phyloP scores from a whole-genome alignment of 2,113 vertebrate genomes.

The Limnothrissa miodon region DNA sequence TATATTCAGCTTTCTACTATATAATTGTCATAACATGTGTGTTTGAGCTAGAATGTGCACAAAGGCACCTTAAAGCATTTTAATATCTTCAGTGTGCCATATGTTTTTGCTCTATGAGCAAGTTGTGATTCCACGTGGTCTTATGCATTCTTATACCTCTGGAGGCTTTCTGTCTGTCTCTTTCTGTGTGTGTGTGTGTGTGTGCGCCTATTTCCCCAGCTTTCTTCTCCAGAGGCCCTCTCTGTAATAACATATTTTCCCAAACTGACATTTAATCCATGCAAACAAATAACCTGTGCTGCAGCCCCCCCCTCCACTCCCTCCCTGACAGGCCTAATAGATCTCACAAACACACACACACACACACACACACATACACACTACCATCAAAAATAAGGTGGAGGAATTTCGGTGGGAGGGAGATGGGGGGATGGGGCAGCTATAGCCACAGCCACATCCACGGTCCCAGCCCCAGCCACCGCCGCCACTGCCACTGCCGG shows the following conservation, averaged over 20 bases:
- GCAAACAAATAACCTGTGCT: conserved; percentile 57
- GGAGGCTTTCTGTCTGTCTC: conserved; percentile 27
- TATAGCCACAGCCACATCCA: not conserved
- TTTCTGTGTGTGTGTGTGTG: no score
- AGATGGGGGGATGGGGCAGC: conserved; percentile 26
- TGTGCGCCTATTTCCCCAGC: conserved; percentile 13
- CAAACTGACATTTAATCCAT: conserved; percentile 61
- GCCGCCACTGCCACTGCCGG: not conserved
- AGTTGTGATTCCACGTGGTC: not conserved
- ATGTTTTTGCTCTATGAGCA: no score
- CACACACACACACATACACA: conserved; percentile 21
- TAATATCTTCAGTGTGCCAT: not conserved
- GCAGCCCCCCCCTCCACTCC: conserved; percentile 23
- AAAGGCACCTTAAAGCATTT: not conserved
- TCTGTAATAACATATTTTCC: conserved; percentile 56
- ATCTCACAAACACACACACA: conserved; percentile 29
- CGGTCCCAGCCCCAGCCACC: no score
- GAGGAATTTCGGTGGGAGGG: conserved; percentile 1
- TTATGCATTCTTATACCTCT: conserved; percentile 1
- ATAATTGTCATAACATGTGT: no score
- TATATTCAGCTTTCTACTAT: no score
- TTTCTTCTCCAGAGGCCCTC: conserved; percentile 40
- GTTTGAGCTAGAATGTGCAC: not conserved
- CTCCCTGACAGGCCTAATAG: conserved; percentile 23
- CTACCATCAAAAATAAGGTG: conserved; percentile 13